Evolutionary conservation across 2,113 vertebrate species (phyloP), one percentile per base, ranked within the genome.

Genomic region (Ceratotherium simum): DNA sequence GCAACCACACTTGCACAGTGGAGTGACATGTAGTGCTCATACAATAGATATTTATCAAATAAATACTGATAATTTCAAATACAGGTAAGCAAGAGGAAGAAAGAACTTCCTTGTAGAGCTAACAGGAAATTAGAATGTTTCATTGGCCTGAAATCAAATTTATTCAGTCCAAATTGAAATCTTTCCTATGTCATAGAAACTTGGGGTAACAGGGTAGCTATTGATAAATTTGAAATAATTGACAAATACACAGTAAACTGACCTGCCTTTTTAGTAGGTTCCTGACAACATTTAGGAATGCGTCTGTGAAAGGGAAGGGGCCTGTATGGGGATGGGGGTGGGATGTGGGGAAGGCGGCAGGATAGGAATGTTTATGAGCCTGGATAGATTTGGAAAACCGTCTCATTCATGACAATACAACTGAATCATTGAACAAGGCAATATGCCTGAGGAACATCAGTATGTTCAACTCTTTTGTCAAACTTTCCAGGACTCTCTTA

Each of bases 131-230:
- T 62, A 76, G 39, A 95, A 79, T 1, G 2, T 80, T 95, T 82
- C 85, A 20, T 13, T 95, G 64, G 60, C 73, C 29, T 39, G 31
- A 81, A 96, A 92, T 91, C 67, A 90, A 96, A 92, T 90, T 33
- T 90, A 78, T 60, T 92, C 39, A 67, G 20, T 88, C 64, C 75
- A 92, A 78, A 88, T 23, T 69, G 62, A 95, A 90, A 88, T 88
- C 18, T 58, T 84, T 39, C n/a, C 27, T 42, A 36, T 62, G 25
- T 29, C 62, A 89, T 89, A 87, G 33, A 92, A 95, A 94, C 31
- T 70, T 93, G 42, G 70, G n/a, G 33, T 96, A 83, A 85, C 2
- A 51, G 70, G 1, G 82, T 80, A 92, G 48, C 51, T 54, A 42
- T 51, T 54, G 84, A 92, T 33, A 91, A 79, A 90, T 82, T 70